Evolutionary conservation across 2,113 vertebrate genomes (phyloP).

Genomic region (Carassius carassius): DNA sequence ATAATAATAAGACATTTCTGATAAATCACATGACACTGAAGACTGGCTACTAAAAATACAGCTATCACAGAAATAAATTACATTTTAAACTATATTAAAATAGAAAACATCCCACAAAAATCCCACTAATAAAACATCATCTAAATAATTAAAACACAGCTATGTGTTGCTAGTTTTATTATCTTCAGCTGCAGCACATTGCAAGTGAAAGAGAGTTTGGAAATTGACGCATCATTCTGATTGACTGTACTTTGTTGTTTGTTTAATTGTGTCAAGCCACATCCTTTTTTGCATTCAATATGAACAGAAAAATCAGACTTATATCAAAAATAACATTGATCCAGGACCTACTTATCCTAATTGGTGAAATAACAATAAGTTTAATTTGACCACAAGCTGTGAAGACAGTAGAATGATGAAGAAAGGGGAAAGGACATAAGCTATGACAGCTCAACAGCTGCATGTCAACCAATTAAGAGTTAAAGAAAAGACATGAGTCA

Average conservation of each 20-base stretch:
- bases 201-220: not conserved
- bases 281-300: no score
- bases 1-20: not conserved
- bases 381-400: not conserved
- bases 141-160: not conserved
- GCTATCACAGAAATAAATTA: not conserved
- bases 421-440: slow-evolving; percentile 48
- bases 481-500: slow-evolving; percentile 53
- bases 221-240: no score
- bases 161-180: not conserved
- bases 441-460: slow-evolving; percentile 65
- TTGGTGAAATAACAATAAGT: not conserved
- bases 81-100: no score
- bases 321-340: not conserved
- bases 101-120: no score
- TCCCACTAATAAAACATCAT: not conserved
- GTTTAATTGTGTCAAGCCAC: no score
- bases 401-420: slow-evolving; percentile 63
- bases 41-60: no score
- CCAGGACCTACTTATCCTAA: not conserved
- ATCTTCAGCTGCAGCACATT: not conserved
- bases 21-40: no score
- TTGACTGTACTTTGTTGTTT: no score
- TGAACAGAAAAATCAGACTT: not conserved
- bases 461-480: slow-evolving; percentile 59